phyloP scores from a whole-genome alignment of 2,113 vertebrate genomes.

The Chloropsis cyanopogon region DNA sequence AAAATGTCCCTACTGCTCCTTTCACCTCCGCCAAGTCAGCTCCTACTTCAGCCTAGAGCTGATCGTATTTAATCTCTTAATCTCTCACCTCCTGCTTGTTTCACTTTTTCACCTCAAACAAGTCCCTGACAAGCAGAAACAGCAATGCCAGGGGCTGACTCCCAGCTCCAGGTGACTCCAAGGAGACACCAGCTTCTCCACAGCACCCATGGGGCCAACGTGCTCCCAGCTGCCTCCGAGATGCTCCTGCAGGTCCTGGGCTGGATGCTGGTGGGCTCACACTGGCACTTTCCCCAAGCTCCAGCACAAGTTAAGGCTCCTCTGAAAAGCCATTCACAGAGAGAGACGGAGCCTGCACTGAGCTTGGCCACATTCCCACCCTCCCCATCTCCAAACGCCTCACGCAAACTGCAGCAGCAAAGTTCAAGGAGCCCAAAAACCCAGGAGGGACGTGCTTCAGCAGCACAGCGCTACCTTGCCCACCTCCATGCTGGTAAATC shows the following conservation, averaged over 20 bases:
- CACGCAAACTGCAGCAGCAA: not conserved
- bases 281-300: not conserved
- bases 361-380: not conserved
- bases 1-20: not conserved
- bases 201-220: rapidly evolving
- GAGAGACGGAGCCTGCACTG: not conserved
- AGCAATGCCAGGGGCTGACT: not conserved
- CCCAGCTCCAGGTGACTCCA: not conserved
- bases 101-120: conserved; percentile 21
- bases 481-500: not conserved
- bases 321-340: not conserved
- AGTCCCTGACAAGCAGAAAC: not conserved
- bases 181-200: rapidly evolving
- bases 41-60: not conserved
- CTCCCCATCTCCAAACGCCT: not conserved
- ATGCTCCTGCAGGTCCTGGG: not conserved
- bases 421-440: not conserved
- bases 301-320: not conserved
- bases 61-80: not conserved
- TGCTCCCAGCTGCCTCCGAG: not conserved
- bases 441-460: not conserved
- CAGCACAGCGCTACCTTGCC: rapidly evolving
- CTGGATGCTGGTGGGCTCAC: not conserved
- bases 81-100: conserved; percentile 13
- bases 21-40: not conserved